Evolutionary conservation across 2,888 invertebrate genomes (phyloP), one percentile per base, ranked within the genome.

Genomic region (Dione juno): DNA sequence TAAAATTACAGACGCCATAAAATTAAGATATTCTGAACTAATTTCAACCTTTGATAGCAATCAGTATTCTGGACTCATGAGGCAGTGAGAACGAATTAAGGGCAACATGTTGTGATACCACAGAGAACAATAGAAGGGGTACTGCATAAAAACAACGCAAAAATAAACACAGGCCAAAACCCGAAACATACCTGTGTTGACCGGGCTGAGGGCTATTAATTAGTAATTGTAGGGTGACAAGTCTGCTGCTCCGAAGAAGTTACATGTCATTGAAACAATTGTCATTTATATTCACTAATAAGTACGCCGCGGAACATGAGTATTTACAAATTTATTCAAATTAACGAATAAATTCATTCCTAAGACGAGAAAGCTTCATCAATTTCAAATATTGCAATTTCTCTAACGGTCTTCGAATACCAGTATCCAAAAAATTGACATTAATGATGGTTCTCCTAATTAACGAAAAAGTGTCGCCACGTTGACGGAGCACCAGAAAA

Each of bases 41-140:
- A 73, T 53, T 35, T 63, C 71, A 66, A 69, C 68, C 67, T 69
- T 66, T 72, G 75, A 80, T 76, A 74, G 72, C 74, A 79, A 90
- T 92, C 88, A 86, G 90, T 91, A 92, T 92, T 88, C 92, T 79
- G 84, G 80, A 80, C 85, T 83, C 88, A 90, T 89, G 85, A 80
- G 83, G 82, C 88, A 85, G 90, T 87, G 90, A 90, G 90, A 90
- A 88, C 81, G 90, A 89, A 92, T 90, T 90, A 90, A 89, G 86
- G 86, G 84, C 87, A 86, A 88, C 88, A 89, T 91, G 87, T 88
- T 88, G 87, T 88, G 89, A 89, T 89, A 82, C 84, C 84, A 81
- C 83, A 77, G 88, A 89, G 89, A 90, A 92, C 92, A 92, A 92
- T 92, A 90, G 91, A 87, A 84, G 85, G 84, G 81, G 80, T 82